A percentile compares a stretch with the other conserved stretches of the same genome.
These are phyloP conservation scores for Argyrosomus japonicus DNA, from an alignment of 2,113 vertebrate genomes.

Conservation along the genomic window DNA sequence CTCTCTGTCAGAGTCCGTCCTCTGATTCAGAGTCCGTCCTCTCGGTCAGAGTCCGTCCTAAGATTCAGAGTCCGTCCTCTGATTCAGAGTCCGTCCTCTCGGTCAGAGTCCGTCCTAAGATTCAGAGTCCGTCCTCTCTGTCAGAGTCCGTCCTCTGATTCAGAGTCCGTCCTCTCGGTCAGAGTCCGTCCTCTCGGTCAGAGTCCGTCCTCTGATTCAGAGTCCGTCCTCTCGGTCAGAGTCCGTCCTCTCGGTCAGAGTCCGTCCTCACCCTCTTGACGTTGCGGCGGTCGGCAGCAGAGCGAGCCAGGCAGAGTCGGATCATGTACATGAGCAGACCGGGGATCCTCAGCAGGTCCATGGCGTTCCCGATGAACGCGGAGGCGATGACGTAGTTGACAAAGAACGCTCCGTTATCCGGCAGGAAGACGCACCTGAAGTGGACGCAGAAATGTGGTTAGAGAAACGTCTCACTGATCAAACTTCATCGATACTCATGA, in stretches of 20 bases:
- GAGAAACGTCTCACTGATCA: not conserved
- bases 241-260: slow-evolving; percentile 12
- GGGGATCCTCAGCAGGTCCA: slow-evolving; percentile 96
- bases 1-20: not conserved
- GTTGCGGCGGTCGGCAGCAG: slow-evolving; percentile 93
- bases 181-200: not conserved
- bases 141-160: too few species aligned
- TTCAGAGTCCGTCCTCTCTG: too few species aligned
- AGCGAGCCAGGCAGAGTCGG: slow-evolving; percentile 94
- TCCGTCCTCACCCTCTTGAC: slow-evolving; percentile 90
- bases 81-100: too few species aligned
- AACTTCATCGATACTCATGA: not conserved
- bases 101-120: too few species aligned
- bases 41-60: not conserved
- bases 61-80: slow-evolving; percentile 29
- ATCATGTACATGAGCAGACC: slow-evolving; percentile 99
- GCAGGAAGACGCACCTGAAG: slow-evolving; percentile 94
- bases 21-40: not conserved
- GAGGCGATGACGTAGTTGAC: slow-evolving; percentile 98
- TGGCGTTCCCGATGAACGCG: slow-evolving; percentile 97
- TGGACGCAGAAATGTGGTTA: not conserved
- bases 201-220: too few species aligned
- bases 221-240: not conserved
- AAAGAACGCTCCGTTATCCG: slow-evolving; percentile 96
- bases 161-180: too few species aligned